Evolutionary conservation across 2,797 vertebrate species (phyloP).

Genomic region (Hydrophis major): DNA sequence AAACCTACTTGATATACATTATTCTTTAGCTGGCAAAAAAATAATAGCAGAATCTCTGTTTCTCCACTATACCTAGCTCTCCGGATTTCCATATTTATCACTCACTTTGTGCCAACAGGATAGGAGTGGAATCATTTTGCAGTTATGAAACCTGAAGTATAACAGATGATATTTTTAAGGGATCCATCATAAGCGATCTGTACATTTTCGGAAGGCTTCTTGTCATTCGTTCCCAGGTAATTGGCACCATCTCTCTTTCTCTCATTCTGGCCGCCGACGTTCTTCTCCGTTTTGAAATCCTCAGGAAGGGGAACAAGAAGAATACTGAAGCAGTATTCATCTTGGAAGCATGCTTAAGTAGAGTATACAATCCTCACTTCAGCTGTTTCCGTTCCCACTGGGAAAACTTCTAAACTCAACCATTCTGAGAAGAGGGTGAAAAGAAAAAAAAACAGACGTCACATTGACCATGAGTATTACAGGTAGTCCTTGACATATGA

Average conservation of each 20-base stretch:
- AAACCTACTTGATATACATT: constrained; percentile 29
- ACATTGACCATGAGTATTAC: background rate
- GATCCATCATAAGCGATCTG: background rate
- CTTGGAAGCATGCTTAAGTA: background rate
- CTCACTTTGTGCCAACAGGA: constrained; percentile 37
- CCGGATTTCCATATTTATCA: constrained; percentile 74
- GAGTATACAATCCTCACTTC: background rate
- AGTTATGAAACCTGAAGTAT: constrained; percentile 50
- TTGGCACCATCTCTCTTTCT: constrained; percentile 14
- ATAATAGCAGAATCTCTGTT: constrained; percentile 36
- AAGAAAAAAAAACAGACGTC: background rate
- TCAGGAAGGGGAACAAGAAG: background rate
- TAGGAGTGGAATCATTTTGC: constrained; percentile 31
- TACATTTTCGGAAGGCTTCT: constrained; percentile 4
- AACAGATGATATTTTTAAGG: background rate
- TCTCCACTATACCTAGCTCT: constrained; percentile 34
- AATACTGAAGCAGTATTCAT: background rate
- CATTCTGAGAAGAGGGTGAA: background rate
- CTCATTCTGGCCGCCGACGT: background rate
- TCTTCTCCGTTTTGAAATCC: background rate
- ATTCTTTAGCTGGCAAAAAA: constrained; percentile 39
- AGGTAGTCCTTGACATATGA: background rate
- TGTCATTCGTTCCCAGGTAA: constrained; percentile 1
- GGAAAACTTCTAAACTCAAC: background rate
- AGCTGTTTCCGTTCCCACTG: background rate